Evolutionary conservation across 2,113 vertebrate genomes (phyloP), one percentile per base, ranked within the genome.

Genomic region (Etia nguti): DNA sequence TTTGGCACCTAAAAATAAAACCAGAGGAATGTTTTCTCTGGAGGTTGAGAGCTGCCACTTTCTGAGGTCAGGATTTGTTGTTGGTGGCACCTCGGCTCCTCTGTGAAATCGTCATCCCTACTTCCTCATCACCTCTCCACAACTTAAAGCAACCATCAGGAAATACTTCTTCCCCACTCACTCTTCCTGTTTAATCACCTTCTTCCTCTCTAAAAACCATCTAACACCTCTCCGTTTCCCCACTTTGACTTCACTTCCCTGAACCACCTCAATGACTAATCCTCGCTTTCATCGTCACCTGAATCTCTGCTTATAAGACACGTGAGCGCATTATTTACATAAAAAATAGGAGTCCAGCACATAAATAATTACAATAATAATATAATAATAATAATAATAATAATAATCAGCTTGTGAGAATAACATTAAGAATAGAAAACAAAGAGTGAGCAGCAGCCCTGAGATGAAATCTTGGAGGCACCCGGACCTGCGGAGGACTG

Each of bases 381-480:
- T 79, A 89, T 11, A 79, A 73, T 26, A 68, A 65, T 34, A 4
- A 60, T 31, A 18, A 50, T 84, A 84, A 87, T 54, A 82, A 90
- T 70, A 60, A 82, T 65, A 59, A 86, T 46, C 86, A 79, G 80
- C 80, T 46, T 83, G 46, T 86, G 84, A 90, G 81, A 87, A 90
- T 65, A 83, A 90, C 36, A 82, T 89, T 88, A 94, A 84, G 85
- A 93, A 77, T 68, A 88, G 22, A 86, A 56, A 85, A 90, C 81
- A 62, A 11, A 90, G 81, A 87, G 88, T 52, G 86, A 92, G 88
- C 92, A 89, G 86, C 85, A 68, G 88, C 86, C 95, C 94, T 94
- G 93, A 95, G 92, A 89, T 89, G 62, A 92, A 29, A 82, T 88
- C 75, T 83, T 65, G 50, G 50, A 88, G 83, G 54, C 80, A 84